phyloP scores from a whole-genome alignment of 1,140 invertebrate genomes.

The Vollenhovia emeryi region DNA sequence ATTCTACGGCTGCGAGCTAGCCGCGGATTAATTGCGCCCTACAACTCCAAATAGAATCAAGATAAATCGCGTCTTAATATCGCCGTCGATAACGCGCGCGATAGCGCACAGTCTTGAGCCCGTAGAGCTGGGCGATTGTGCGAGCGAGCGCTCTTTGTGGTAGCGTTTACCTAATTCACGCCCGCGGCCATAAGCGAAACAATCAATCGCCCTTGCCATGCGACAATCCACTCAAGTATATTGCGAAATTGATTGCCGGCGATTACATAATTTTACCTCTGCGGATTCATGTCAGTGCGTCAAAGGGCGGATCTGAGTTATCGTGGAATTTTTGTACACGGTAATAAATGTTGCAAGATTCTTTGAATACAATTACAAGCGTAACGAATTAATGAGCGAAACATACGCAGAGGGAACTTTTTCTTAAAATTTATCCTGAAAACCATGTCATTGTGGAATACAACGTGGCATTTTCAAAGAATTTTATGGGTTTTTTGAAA shows the following conservation, averaged over 20 bases:
- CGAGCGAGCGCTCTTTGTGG: neutral
- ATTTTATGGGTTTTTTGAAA: no score
- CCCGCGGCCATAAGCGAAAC: neutral
- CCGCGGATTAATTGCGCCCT: constrained; percentile 28
- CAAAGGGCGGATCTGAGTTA: neutral
- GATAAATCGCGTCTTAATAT: constrained; percentile 44
- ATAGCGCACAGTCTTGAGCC: neutral
- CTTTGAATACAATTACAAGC: neutral
- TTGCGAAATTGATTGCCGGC: neutral
- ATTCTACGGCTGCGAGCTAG: constrained; percentile 3
- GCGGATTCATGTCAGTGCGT: neutral
- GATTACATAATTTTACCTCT: neutral
- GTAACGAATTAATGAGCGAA: neutral
- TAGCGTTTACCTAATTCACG: neutral
- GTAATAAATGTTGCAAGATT: neutral
- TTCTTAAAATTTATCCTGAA: no score
- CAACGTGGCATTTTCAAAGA: no score
- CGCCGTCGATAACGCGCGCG: constrained; percentile 10
- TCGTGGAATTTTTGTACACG: neutral
- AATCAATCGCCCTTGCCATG: neutral
- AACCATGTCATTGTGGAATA: no score
- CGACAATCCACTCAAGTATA: neutral
- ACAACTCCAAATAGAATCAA: neutral
- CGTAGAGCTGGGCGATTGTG: neutral
- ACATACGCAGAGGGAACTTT: no score